Conservation (phyloP, 2,888 invertebrate species). For the Pyralis farinalis region DNA sequence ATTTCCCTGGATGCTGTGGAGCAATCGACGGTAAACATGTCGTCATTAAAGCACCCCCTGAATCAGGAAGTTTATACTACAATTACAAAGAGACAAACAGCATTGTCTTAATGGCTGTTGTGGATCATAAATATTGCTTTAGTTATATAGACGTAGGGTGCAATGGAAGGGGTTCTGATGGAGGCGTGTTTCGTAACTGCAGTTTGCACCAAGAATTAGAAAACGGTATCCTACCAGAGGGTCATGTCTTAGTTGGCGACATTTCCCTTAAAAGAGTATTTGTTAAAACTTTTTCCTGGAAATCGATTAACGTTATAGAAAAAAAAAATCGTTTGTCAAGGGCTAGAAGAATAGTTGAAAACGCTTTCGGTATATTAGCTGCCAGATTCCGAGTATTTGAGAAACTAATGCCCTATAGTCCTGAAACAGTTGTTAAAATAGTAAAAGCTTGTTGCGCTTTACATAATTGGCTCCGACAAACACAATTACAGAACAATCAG, state of each 20-base stretch:
- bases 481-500: no score
- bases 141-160: constrained; percentile 10
- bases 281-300: not conserved
- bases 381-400: not conserved
- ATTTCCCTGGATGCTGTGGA: no score
- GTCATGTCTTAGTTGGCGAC: not conserved
- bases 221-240: not conserved
- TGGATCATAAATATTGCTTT: constrained; percentile 16
- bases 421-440: not conserved
- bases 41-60: constrained; percentile 11
- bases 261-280: not conserved
- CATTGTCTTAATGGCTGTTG: constrained; percentile 16
- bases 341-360: not conserved
- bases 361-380: not conserved
- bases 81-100: constrained; percentile 16
- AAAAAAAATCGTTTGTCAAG: not conserved
- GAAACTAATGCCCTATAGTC: not conserved
- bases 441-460: not conserved
- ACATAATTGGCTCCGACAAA: not conserved
- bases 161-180: not conserved
- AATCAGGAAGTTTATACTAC: constrained; percentile 14
- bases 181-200: not conserved
- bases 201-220: not conserved
- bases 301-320: not conserved
- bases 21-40: no score